These are phyloP conservation scores for Papilio protenor DNA, from an alignment of 2,888 invertebrate species.

Conservation along the genomic window DNA sequence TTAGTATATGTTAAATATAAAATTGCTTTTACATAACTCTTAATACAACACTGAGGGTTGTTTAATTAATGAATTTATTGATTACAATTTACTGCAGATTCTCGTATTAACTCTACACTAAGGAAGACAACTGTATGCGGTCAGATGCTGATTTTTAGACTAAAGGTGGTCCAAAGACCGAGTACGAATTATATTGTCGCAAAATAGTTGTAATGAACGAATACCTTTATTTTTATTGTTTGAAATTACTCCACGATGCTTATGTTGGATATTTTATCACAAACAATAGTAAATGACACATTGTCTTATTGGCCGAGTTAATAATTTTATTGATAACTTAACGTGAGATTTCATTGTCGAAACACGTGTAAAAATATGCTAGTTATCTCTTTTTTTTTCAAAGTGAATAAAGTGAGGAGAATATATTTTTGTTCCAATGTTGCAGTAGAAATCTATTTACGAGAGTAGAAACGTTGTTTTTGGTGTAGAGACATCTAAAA, in stretches of 20 bases:
- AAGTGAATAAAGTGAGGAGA: neutral
- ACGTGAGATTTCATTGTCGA: too few species aligned
- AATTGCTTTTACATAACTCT: too few species aligned
- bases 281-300: constrained; percentile 1
- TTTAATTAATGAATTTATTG: too few species aligned
- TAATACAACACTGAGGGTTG: too few species aligned
- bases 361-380: neutral
- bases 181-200: neutral
- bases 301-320: neutral
- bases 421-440: neutral
- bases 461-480: too few species aligned
- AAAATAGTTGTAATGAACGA: neutral
- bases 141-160: neutral
- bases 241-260: neutral
- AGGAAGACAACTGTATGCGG: neutral
- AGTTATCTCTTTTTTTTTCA: neutral
- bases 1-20: neutral
- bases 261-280: neutral
- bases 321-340: neutral
- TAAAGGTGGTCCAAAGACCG: neutral
- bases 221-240: constrained; percentile 32
- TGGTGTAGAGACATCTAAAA: too few species aligned
- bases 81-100: neutral
- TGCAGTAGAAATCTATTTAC: neutral
- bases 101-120: neutral